Percentiles rank a stretch among this genome's conserved stretches.
Evolutionary conservation across 2,113 vertebrate species (phyloP).

Genomic region (Ceyx margarethae): DNA sequence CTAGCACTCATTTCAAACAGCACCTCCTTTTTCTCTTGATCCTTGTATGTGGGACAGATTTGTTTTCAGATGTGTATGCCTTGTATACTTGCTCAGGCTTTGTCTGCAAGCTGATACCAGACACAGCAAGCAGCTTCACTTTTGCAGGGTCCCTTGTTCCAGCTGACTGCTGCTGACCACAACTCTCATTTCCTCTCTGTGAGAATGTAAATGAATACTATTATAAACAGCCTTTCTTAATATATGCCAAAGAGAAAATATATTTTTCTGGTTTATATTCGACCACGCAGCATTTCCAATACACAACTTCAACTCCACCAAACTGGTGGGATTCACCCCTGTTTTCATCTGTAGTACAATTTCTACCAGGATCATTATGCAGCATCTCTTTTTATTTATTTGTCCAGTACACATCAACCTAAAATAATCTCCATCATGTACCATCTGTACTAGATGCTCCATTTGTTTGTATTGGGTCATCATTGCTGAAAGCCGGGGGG

Average conservation of each 20-base stretch:
- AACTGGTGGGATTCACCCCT: not conserved
- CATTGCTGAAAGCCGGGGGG: not conserved
- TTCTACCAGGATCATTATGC: not conserved
- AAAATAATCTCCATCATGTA: not conserved
- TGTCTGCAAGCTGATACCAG: slow-evolving; percentile 11
- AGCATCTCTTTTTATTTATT: not conserved
- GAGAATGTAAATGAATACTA: not conserved
- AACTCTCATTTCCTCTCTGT: slow-evolving; percentile 48
- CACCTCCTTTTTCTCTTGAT: not conserved
- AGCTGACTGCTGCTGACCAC: slow-evolving; percentile 2
- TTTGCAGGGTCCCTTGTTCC: slow-evolving; percentile 5
- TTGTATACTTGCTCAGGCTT: not conserved
- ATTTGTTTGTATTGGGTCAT: not conserved
- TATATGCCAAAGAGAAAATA: not conserved
- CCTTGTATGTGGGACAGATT: not conserved
- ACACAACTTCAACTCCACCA: not conserved
- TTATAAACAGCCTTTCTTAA: slow-evolving; percentile 1
- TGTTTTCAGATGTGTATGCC: not conserved
- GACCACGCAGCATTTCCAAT: not conserved
- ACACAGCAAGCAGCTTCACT: not conserved
- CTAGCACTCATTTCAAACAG: not conserved
- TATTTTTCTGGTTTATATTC: not conserved
- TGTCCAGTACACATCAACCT: not conserved
- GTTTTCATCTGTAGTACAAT: not conserved
- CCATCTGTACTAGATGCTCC: not conserved